Conservation (phyloP, 1,140 invertebrate genomes). For the Drosophila arizonae region DNA sequence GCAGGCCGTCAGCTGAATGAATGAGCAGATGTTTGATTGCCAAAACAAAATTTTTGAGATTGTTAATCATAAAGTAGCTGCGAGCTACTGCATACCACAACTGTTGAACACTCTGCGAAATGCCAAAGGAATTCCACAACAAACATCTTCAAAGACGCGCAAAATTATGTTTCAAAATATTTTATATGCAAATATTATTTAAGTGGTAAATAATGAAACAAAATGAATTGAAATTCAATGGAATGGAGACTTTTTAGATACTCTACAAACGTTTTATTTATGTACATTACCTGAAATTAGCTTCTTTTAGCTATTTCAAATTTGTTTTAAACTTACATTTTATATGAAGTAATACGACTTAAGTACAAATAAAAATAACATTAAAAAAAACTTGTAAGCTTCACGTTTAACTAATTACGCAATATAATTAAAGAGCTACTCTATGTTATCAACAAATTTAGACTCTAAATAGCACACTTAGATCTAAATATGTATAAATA, state of each 20-base stretch:
- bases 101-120: background rate
- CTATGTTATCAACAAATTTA: background rate
- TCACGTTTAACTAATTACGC: background rate
- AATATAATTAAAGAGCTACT: background rate
- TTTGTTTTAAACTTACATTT: too few relatives aligned
- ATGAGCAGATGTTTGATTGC: background rate
- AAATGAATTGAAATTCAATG: background rate
- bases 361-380: background rate
- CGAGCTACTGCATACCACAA: background rate
- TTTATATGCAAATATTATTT: background rate
- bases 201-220: background rate
- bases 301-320: too few relatives aligned
- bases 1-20: slow-evolving; percentile 34
- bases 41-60: background rate
- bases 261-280: background rate
- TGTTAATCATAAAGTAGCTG: background rate
- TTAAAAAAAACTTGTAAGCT: background rate
- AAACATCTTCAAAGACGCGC: background rate
- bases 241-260: background rate
- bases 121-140: background rate
- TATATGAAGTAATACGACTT: too few relatives aligned
- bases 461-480: background rate
- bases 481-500: too few relatives aligned
- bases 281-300: too few relatives aligned
- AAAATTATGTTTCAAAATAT: background rate